Conservation (phyloP, 2,113 vertebrate species). For the Corapipo altera region DNA sequence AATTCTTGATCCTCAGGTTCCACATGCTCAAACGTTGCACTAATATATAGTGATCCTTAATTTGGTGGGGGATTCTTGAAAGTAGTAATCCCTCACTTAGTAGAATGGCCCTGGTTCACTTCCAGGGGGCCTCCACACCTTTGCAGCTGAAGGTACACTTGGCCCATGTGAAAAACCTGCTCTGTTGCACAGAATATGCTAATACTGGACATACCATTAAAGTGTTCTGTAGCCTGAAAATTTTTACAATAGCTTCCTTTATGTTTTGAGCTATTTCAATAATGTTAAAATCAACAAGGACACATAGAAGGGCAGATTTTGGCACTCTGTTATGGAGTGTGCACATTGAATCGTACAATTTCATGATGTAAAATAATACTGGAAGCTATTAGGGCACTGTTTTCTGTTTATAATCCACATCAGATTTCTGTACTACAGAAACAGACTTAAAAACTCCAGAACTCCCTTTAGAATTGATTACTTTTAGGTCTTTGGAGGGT, state of each 20-base stretch:
- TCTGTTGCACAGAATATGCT: not conserved
- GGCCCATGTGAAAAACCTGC: not conserved
- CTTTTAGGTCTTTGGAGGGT: not conserved
- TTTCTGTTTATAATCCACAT: not conserved
- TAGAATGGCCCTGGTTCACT: not conserved
- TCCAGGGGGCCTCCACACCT: not conserved
- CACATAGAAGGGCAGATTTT: not conserved
- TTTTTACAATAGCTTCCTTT: not conserved
- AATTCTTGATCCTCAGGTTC: not conserved
- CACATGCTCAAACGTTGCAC: accelerated
- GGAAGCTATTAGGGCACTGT: not conserved
- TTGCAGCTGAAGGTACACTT: not conserved
- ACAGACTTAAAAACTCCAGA: not conserved
- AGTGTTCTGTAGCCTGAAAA: not conserved
- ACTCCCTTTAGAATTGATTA: not conserved
- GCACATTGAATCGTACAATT: not conserved
- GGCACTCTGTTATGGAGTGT: not conserved
- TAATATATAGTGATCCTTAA: not conserved
- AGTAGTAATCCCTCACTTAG: not conserved
- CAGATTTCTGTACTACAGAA: slow-evolving; percentile 6
- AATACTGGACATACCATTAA: not conserved
- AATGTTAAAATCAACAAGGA: not conserved
- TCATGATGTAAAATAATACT: not conserved
- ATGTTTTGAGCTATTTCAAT: not conserved
- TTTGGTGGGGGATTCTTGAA: not conserved